phyloP scores from a whole-genome alignment of 2,797 vertebrate species.

The Morus bassanus region DNA sequence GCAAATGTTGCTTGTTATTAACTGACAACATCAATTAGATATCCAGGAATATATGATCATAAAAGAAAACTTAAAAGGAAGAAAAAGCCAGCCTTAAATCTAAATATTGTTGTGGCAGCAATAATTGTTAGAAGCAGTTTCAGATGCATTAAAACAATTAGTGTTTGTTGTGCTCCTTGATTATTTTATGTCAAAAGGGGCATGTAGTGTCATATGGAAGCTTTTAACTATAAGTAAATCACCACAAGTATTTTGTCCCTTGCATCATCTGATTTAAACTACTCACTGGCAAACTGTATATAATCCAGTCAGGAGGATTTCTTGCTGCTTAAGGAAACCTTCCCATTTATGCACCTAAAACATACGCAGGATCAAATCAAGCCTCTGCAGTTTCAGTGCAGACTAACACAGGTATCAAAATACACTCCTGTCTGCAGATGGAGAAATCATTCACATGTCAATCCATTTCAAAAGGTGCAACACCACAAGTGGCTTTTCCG shows the following conservation, averaged over 20 bases:
- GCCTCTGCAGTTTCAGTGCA: neutral
- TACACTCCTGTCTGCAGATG: rapidly evolving
- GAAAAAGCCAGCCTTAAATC: neutral
- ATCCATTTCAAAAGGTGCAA: neutral
- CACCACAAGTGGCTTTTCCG: neutral
- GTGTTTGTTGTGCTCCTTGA: neutral
- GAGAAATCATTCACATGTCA: neutral
- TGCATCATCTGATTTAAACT: neutral
- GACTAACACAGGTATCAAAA: neutral
- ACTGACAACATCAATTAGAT: neutral
- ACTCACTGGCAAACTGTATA: neutral
- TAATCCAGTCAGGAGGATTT: neutral
- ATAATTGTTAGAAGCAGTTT: neutral
- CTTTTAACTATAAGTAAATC: neutral
- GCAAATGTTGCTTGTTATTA: neutral
- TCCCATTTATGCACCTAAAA: neutral
- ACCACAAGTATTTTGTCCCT: neutral
- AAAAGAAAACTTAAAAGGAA: neutral
- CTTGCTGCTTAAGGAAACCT: neutral
- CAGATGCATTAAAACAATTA: neutral
- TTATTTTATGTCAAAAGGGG: neutral
- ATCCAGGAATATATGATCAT: neutral
- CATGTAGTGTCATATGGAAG: neutral
- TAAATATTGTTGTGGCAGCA: neutral
- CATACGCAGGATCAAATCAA: rapidly evolving